Base-by-base conservation (phyloP, 2,888 invertebrate species). In the Zaprionus bogoriensis region DNA sequence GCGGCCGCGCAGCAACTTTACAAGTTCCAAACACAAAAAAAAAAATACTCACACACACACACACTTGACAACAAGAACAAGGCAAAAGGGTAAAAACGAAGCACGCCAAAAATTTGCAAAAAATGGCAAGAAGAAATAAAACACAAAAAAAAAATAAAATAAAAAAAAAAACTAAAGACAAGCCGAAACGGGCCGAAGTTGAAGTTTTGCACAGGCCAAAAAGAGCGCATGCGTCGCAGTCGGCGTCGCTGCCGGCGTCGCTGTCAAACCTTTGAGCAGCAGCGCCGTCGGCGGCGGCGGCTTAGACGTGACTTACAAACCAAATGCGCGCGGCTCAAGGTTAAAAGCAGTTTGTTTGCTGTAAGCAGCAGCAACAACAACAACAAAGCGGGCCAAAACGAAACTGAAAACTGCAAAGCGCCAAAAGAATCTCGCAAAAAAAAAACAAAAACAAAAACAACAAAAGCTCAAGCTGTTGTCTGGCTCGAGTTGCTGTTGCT, bases 231-330 rank as follows among this genome's bases (percentile, higher is more conserved):
- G 50, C 53, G 60, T 12, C 48, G 55, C 55, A 1, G 55, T 10
- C 27, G 52, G 20, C 25, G 66, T 30, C 45, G 62, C 19, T n/a
- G 53, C 6, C 27, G 17, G 28, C 54, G 60, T 32, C 32, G 67
- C 60, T 64, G 71, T 71, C 67, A 76, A 77, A 77, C 77, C 77
- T 77, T 73, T 67, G 62, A 69, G 63, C 68, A 46, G 64, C 32
- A 14, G 32, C 6, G 5, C 10, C 27, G 27, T 10, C 3, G 27
- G 22, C 79, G 74, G 74, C 79, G 83, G 87, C 80, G 80, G 77
- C 80, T 82, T 81, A 87, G 88, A 87, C 89, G 89, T 88, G 88
- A 89, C 88, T 88, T 88, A 88, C 89, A 89, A 89, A 87, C 89
- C 74, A 89, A 88, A 83, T 87, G 83, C 87, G 86, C 79, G 53